These are phyloP conservation scores for Melanocharis versteri DNA, from an alignment of 2,113 vertebrate genomes.

Conservation along the genomic window DNA sequence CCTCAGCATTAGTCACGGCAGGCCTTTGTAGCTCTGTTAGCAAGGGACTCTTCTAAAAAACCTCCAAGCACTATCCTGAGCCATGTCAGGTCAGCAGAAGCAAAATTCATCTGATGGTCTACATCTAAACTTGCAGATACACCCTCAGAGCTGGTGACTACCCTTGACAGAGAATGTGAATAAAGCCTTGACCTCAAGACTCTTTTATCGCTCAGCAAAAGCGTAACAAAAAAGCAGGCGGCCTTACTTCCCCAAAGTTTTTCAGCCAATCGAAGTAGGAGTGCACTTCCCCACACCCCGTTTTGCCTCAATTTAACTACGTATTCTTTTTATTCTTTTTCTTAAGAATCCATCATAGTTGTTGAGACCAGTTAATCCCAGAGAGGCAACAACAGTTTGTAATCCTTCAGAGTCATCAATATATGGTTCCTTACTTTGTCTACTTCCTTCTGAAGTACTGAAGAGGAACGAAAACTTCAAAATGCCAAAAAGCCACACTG, in stretches of 20 bases:
- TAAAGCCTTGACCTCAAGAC: background rate
- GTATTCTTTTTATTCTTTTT: background rate
- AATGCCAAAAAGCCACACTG: background rate
- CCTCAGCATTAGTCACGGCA: background rate
- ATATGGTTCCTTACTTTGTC: background rate
- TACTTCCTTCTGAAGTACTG: background rate
- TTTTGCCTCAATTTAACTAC: background rate
- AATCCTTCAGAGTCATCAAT: background rate
- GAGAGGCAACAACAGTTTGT: background rate
- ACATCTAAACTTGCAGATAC: background rate
- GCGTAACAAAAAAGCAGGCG: background rate
- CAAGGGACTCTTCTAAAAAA: background rate
- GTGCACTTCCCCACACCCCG: rapidly evolving
- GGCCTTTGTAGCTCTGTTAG: background rate
- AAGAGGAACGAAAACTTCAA: background rate
- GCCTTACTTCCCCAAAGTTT: background rate
- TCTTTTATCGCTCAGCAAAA: background rate
- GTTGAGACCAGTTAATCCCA: background rate
- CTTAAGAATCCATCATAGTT: background rate
- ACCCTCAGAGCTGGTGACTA: background rate
- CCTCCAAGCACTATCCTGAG: background rate
- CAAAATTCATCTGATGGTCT: background rate
- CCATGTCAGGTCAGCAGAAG: background rate
- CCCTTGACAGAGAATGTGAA: background rate
- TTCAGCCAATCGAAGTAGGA: background rate